Conservation (phyloP, 2,888 invertebrate species). For the Theodoxus fluviatilis region DNA sequence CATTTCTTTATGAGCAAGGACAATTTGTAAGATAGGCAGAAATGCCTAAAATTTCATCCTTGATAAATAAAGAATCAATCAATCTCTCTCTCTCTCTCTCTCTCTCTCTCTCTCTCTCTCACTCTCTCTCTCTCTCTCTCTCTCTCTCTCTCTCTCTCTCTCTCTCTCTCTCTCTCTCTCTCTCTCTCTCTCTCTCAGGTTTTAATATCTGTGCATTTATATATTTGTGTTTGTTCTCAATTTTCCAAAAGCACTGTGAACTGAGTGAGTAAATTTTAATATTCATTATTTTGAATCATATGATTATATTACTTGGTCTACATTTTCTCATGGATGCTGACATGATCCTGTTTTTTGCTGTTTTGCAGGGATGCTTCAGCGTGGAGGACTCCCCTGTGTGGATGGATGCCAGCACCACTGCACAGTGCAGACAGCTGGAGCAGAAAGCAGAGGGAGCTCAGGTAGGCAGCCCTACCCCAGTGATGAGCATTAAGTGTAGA, state of each 20-base stretch:
- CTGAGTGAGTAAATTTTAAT: background rate
- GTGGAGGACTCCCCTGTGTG: constrained; percentile 86
- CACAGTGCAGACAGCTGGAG: constrained; percentile 82
- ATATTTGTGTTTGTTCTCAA: background rate
- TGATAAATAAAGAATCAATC: no score
- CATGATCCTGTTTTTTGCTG: background rate
- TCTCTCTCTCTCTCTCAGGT: constrained; percentile 17
- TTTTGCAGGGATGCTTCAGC: constrained; percentile 74
- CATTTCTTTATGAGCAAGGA: no score
- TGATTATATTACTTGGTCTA: background rate
- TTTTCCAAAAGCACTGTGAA: background rate
- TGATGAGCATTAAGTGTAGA: no score
- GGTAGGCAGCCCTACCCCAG: constrained; percentile 68
- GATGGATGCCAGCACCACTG: constrained; percentile 90
- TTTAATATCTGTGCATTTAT: background rate
- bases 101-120: background rate
- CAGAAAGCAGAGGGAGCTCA: constrained; percentile 80
- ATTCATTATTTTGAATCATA: background rate
- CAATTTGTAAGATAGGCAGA: no score
- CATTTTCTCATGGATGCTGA: background rate
- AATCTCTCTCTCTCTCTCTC: background rate
- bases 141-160: constrained; percentile 21
- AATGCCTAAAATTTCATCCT: no score
- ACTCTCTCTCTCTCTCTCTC: background rate
- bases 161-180: constrained; percentile 20